phyloP scores from a whole-genome alignment of 2,797 vertebrate genomes.

The Mareca penelope region DNA sequence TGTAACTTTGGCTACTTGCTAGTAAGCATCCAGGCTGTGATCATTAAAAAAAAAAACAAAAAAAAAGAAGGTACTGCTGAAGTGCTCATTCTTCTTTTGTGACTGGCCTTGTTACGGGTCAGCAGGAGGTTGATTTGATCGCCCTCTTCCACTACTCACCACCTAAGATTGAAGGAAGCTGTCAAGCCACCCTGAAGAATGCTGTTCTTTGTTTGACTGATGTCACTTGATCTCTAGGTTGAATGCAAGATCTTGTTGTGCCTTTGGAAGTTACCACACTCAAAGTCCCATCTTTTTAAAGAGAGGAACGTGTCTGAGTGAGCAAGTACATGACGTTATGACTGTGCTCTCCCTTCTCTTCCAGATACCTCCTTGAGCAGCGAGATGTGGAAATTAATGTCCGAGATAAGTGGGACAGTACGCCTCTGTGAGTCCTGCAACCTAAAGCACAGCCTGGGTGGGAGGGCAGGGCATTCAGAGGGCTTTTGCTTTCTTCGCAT shows the following conservation, averaged over 20 bases:
- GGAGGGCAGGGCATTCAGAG: neutral
- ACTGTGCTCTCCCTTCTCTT: conserved; percentile 34
- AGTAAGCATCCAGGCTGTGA: neutral
- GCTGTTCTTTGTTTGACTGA: neutral
- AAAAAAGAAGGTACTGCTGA: neutral
- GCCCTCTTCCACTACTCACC: neutral
- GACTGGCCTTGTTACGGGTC: neutral
- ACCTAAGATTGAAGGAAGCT: neutral
- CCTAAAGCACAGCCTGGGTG: neutral
- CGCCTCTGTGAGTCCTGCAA: conserved; percentile 88
- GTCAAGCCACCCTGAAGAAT: neutral
- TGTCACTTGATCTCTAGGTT: neutral
- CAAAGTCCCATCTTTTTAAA: neutral
- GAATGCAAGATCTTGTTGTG: neutral
- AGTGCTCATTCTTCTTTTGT: neutral
- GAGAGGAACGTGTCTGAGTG: neutral
- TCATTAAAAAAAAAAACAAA: neutral
- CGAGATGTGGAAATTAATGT: conserved; percentile 96
- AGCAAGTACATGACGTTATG: neutral
- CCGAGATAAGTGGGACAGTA: conserved; percentile 97
- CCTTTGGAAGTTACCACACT: neutral
- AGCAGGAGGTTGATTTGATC: neutral
- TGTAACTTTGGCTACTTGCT: neutral
- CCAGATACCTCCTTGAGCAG: conserved; percentile 94
- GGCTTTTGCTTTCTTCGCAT: neutral